Percentiles rank a stretch among this genome's conserved stretches.
Conservation (phyloP, 2,113 vertebrate genomes). For the Epinephelus lanceolatus region DNA sequence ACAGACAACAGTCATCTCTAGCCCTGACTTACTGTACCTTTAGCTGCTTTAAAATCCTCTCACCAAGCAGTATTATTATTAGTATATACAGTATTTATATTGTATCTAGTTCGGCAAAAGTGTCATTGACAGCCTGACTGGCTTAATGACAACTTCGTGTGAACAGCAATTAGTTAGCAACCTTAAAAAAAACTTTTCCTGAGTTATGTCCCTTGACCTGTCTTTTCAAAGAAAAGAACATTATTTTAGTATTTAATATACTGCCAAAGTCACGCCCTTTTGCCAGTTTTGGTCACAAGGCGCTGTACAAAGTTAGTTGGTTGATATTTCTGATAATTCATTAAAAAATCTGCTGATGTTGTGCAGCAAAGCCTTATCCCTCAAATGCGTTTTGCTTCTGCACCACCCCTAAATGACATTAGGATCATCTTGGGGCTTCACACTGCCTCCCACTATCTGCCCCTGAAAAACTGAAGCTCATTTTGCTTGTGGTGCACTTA, state of each 20-base stretch:
- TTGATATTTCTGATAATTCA: not conserved
- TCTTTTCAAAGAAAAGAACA: not conserved
- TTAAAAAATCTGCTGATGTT: not conserved
- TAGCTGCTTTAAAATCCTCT: not conserved
- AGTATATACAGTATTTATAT: not conserved
- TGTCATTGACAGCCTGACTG: not conserved
- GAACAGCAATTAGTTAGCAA: not conserved
- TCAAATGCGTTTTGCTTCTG: slow-evolving; percentile 5
- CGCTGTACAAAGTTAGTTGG: not conserved
- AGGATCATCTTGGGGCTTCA: slow-evolving; percentile 5
- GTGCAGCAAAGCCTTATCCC: not conserved
- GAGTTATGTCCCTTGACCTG: not conserved
- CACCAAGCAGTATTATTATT: too few species aligned
- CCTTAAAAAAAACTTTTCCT: not conserved
- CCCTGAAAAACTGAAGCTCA: slow-evolving; percentile 40
- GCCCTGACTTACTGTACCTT: not conserved
- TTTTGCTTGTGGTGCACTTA: slow-evolving; percentile 43
- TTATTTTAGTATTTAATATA: not conserved
- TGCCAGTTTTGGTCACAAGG: not conserved
- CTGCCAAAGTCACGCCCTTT: not conserved
- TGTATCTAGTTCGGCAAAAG: not conserved
- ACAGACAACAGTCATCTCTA: not conserved
- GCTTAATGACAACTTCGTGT: not conserved
- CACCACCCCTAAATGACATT: slow-evolving; percentile 9
- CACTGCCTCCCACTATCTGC: slow-evolving; percentile 12